Evolutionary conservation across 2,113 vertebrate genomes (phyloP), one percentile per base, ranked within the genome.

Genomic region (Dipodomys stephensi): DNA sequence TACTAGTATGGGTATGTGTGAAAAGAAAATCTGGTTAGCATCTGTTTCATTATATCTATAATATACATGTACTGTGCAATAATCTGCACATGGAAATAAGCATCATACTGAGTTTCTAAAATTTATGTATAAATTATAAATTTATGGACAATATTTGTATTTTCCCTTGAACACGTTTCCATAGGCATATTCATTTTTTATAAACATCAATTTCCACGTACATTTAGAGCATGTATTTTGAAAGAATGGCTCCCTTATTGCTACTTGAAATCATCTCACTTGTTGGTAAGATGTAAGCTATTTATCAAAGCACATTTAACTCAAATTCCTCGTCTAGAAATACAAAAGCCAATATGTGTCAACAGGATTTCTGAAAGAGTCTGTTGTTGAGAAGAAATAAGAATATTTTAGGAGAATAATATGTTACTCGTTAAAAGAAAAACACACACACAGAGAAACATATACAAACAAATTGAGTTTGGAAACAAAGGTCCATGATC

Each of bases 181-280:
- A 0, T 89, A 49, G 11, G 64, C 13, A 69, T 89, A 87, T 94
- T 94, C 85, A 88, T 79, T 96, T 95, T 94, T 91, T n/a, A 94
- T 53, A 86, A 92, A 92, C 9, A 92, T 23, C 20, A 53, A 81
- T 91, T 71, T 86, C n/a, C 46, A 65, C 60, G 32, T 44, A 92
- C 16, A 90, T 76, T 93, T 88, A 92, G 15, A 85, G 65, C 25
- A 92, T 72, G 64, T 4, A 88, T 76, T 96, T 87, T 85, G 39
- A 18, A 65, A 79, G 15, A 91, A 95, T 82, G 23, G 0, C 23
- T 95, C 81, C 81, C 68, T 69, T 49, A 53, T 12, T 23, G 20
- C 27, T 85, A 0, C 23, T 72, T 86, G 22, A 83, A 74, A 39
- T 30, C 23, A 32, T 60, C 28, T 68, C 35, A 76, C 15, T 92